Evolutionary conservation across 2,797 vertebrate genomes (phyloP), one percentile per base, ranked within the genome.

Genomic region (Erpetoichthys calabaricus): DNA sequence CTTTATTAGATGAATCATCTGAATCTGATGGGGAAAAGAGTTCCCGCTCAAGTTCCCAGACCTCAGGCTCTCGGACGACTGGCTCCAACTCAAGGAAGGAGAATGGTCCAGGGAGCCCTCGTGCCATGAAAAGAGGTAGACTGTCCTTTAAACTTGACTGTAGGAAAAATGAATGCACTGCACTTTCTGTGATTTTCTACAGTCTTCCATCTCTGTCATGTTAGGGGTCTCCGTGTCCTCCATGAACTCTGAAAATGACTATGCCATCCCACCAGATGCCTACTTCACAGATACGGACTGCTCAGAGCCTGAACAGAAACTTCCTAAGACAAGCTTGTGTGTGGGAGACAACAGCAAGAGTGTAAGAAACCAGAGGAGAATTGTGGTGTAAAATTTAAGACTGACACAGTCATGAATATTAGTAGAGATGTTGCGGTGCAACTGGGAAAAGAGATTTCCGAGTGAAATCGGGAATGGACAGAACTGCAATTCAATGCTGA

Each of bases 201-300:
- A 25, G 1, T 10, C 45, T 57, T 3, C 47, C 62, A 60, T 49
- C 57, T 68, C 44, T 62, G 65, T 65, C 70, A 47, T 9, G 3
- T 4, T 66, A 99, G 94, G 90, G 44, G 91, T 97, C 43, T 99
- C 96, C 59, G 74, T 95, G 67, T 91, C 91, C 4, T 98, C 96
- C 0, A 75, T 97, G 82, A 80, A 91, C 7, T 99, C 94, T 2
- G 96, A 98, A 74, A 86, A 89, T 7, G 94, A 99, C 67, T 99
- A 98, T 3, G 94, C 96, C 61, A 95, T 99, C 70, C 96, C 96
- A 42, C 96, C 96, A 3, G 96, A 99, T 55, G 96, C 96, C 53
- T 99, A 95, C 75, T 89, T 83, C 70, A 83, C 90, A 3, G 96
- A 99, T 72, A 88, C 85, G 0, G 94, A 98, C 64, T 92, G 75